A percentile compares a stretch with the other conserved stretches of the same genome.
phyloP scores from a whole-genome alignment of 2,113 vertebrate species.

The Seriola aureovittata region DNA sequence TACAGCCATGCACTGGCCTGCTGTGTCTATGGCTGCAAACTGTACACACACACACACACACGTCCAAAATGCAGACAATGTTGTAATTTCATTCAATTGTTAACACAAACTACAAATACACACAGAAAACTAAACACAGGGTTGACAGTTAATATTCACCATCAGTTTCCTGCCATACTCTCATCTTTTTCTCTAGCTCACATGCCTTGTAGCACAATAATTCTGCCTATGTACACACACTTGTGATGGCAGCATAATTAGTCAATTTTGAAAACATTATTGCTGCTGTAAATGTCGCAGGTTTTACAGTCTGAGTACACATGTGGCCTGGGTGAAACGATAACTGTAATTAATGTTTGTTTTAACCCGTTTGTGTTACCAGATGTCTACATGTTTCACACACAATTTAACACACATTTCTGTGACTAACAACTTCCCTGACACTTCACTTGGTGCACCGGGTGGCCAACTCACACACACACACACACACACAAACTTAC shows the following conservation, averaged over 20 bases:
- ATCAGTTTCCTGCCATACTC: not conserved
- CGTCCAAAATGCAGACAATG: slow-evolving; percentile 9
- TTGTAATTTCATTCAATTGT: not conserved
- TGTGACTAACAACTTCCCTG: not conserved
- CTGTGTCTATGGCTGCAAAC: slow-evolving; percentile 97
- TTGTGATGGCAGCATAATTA: not conserved
- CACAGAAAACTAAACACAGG: slow-evolving; percentile 30
- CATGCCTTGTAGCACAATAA: not conserved
- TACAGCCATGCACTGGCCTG: slow-evolving; percentile 95
- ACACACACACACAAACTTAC: slow-evolving; percentile 69
- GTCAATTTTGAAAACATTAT: slow-evolving; percentile 16
- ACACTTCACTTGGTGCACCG: not conserved
- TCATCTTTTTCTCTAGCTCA: not conserved
- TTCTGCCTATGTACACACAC: slow-evolving; percentile 3
- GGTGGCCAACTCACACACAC: not conserved
- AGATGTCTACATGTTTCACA: not conserved
- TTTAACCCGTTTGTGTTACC: not conserved
- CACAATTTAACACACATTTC: not conserved
- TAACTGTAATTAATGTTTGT: not conserved
- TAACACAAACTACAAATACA: not conserved
- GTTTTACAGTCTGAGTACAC: not conserved
- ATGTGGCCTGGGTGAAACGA: not conserved
- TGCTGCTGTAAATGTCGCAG: not conserved
- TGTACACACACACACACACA: slow-evolving; percentile 58
- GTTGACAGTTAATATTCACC: no score